Percentiles rank a stretch among this genome's conserved stretches.
Evolutionary conservation across 2,113 vertebrate genomes (phyloP).

Genomic region (Crotalus horridus): DNA sequence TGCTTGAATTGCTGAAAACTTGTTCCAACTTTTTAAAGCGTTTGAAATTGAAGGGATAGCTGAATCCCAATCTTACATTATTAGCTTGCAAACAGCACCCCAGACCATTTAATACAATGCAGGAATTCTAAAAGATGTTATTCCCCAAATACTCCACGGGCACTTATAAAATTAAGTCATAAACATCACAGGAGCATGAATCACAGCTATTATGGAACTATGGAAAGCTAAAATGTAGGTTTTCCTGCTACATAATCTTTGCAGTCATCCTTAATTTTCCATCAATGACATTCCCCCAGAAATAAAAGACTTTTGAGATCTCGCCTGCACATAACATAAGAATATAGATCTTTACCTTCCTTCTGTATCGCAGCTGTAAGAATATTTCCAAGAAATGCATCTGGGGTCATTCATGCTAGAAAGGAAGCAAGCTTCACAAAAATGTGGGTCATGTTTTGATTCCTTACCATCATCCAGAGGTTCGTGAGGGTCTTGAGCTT

Average conservation of each 20-base stretch:
- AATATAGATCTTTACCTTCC: not conserved
- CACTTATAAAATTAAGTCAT: not conserved
- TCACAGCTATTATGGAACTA: not conserved
- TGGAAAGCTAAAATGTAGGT: not conserved
- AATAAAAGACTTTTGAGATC: not conserved
- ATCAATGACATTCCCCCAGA: not conserved
- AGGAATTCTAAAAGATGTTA: not conserved
- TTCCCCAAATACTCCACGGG: not conserved
- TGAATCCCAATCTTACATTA: not conserved
- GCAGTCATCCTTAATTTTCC: not conserved
- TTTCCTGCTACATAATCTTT: not conserved
- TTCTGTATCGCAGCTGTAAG: not conserved
- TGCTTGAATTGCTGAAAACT: not conserved
- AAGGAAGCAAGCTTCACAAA: not conserved
- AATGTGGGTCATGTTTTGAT: not conserved
- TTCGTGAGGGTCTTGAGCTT: not conserved
- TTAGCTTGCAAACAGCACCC: not conserved
- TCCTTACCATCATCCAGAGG: not conserved
- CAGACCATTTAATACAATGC: not conserved
- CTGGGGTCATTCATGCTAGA: not conserved
- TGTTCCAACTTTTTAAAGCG: not conserved
- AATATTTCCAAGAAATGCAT: not conserved
- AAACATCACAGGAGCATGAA: not conserved
- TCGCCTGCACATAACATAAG: not conserved
- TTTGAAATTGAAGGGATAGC: too few species aligned